A percentile compares a stretch with the other conserved stretches of the same genome.
These are phyloP conservation scores for Anolis sagrei DNA, from an alignment of 2,113 vertebrate species.

Conservation along the genomic window DNA sequence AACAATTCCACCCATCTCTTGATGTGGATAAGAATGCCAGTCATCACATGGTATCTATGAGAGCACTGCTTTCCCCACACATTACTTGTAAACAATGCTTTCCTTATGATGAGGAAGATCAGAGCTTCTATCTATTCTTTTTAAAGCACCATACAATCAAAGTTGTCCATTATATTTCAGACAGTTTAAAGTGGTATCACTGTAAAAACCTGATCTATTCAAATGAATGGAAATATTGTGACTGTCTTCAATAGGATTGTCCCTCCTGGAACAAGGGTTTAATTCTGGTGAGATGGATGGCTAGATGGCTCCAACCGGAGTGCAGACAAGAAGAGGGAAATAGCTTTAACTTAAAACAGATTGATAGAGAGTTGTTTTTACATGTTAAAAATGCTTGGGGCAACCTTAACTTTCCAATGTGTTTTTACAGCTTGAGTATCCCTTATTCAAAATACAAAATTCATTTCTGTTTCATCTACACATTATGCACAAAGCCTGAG, in stretches of 20 bases:
- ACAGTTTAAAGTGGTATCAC: neutral
- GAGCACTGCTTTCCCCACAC: neutral
- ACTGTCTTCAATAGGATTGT: neutral
- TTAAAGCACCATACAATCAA: neutral
- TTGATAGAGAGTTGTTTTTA: constrained; percentile 13
- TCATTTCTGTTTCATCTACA: too few species aligned
- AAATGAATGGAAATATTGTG: neutral
- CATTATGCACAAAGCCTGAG: too few species aligned
- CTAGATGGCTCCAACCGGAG: neutral
- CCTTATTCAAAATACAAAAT: too few species aligned
- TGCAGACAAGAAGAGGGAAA: neutral
- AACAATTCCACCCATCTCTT: neutral
- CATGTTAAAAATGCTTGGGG: constrained; percentile 21
- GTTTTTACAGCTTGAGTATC: too few species aligned
- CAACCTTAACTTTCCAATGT: neutral
- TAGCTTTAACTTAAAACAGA: constrained; percentile 16
- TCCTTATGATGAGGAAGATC: neutral
- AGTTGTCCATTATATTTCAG: neutral
- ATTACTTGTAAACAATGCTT: neutral
- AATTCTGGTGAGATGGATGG: neutral
- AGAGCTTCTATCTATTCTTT: neutral
- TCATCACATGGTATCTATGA: neutral
- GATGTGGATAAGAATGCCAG: neutral
- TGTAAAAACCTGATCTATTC: neutral
- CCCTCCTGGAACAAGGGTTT: neutral